These are phyloP conservation scores for Ephestia elutella DNA, from an alignment of 1,140 invertebrate species.

Conservation along the genomic window DNA sequence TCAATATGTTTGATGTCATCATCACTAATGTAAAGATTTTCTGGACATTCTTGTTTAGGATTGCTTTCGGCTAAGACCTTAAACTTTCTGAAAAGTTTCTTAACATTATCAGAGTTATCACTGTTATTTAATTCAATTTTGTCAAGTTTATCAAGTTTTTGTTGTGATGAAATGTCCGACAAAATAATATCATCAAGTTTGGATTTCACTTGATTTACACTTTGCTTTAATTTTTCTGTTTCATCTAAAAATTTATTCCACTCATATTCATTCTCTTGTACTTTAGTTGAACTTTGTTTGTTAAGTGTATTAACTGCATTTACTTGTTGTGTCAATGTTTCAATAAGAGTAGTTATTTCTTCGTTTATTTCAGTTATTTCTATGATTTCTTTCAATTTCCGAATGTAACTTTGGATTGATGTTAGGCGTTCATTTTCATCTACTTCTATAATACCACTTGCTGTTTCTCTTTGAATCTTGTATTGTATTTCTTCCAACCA, in stretches of 20 bases:
- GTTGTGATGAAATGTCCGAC: conserved; percentile 75
- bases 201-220: conserved; percentile 73
- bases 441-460: conserved; percentile 30
- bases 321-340: conserved; percentile 63
- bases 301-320: conserved; percentile 77
- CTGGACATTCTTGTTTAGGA: conserved; percentile 75
- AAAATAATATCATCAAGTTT: conserved; percentile 76
- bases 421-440: conserved; percentile 49
- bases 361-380: conserved; percentile 60
- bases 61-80: conserved; percentile 45
- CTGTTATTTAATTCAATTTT: conserved; percentile 77
- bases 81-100: conserved; percentile 50
- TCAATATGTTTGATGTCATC: conserved; percentile 81
- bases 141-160: conserved; percentile 80
- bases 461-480: conserved; percentile 76
- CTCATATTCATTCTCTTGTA: conserved; percentile 77
- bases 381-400: conserved; percentile 53
- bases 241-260: conserved; percentile 82
- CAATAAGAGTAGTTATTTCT: conserved; percentile 63
- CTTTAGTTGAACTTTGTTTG: conserved; percentile 76
- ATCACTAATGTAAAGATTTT: conserved; percentile 77
- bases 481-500: conserved; percentile 90
- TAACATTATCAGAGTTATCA: conserved; percentile 40
- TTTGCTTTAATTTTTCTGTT: conserved; percentile 71
- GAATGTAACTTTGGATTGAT: conserved; percentile 46